phyloP scores from a whole-genome alignment of 2,797 vertebrate species.

The Moxostoma hubbsi region DNA sequence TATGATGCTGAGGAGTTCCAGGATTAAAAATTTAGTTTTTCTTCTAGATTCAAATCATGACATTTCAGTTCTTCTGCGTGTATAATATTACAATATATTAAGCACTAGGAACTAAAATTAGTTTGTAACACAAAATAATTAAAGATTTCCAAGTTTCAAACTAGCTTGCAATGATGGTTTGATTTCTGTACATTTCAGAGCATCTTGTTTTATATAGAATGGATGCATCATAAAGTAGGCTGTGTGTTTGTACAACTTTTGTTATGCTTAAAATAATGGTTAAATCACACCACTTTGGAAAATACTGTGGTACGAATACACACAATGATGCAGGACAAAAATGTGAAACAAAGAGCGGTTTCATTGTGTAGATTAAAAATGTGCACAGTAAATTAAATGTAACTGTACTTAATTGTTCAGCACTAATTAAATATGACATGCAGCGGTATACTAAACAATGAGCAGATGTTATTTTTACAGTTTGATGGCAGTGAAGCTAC shows the following conservation, averaged over 20 bases:
- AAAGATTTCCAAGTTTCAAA: not conserved
- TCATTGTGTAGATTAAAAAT: slow-evolving; percentile 2
- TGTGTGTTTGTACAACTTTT: no score
- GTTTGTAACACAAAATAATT: not conserved
- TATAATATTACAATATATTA: no score
- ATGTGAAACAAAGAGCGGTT: not conserved
- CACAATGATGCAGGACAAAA: not conserved
- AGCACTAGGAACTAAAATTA: no score
- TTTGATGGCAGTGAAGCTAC: slow-evolving; percentile 22
- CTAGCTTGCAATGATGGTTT: not conserved
- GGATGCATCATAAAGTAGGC: not conserved
- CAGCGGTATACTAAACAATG: slow-evolving; percentile 17
- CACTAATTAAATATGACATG: slow-evolving; percentile 26
- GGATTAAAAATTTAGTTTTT: no score
- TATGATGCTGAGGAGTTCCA: no score
- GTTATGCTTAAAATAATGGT: no score
- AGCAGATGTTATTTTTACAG: slow-evolving; percentile 43
- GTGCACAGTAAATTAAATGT: not conserved
- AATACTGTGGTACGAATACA: not conserved
- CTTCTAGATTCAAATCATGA: no score
- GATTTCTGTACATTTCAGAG: not conserved
- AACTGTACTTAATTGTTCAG: slow-evolving; percentile 23
- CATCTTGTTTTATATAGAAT: not conserved
- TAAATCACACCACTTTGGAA: no score
- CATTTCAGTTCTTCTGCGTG: no score